These are phyloP conservation scores for Mythimna albipuncta DNA, from an alignment of 2,888 invertebrate genomes.

Conservation along the genomic window DNA sequence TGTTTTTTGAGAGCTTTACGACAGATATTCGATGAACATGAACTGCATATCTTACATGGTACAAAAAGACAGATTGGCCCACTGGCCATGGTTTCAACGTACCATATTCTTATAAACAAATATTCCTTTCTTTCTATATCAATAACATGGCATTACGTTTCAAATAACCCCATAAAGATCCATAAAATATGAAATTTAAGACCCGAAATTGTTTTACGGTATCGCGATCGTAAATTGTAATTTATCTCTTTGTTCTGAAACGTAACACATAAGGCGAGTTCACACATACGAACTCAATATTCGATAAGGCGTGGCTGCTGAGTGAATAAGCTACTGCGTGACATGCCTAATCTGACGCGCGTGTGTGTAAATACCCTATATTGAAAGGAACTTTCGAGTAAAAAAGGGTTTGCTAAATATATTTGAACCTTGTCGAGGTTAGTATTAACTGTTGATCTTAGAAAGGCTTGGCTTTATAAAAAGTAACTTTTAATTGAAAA, in stretches of 20 bases:
- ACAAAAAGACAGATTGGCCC: too few species aligned
- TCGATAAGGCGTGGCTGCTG: slow-evolving; percentile 62
- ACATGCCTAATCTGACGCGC: slow-evolving; percentile 63
- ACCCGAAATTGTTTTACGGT: not conserved
- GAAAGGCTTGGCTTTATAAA: not conserved
- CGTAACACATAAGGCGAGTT: slow-evolving; percentile 57
- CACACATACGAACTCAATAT: slow-evolving; percentile 65
- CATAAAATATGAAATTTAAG: slow-evolving; percentile 4
- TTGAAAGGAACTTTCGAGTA: slow-evolving; percentile 52
- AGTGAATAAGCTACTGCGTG: slow-evolving; percentile 64
- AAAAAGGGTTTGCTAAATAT: slow-evolving; percentile 29
- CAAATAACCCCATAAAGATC: not conserved
- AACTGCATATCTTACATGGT: too few species aligned
- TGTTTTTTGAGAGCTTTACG: too few species aligned
- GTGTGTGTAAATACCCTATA: slow-evolving; percentile 47
- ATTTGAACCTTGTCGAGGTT: slow-evolving; percentile 1
- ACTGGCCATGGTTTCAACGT: too few species aligned
- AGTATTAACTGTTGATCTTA: not conserved
- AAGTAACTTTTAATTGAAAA: not conserved
- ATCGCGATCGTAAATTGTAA: slow-evolving; percentile 42
- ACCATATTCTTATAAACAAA: too few species aligned
- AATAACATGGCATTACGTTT: not conserved
- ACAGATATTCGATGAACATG: too few species aligned
- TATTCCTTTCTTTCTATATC: too few species aligned
- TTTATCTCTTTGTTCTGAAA: slow-evolving; percentile 49